These are phyloP conservation scores for Pseudochirops cupreus DNA, from an alignment of 2,797 vertebrate species.

Conservation along the genomic window DNA sequence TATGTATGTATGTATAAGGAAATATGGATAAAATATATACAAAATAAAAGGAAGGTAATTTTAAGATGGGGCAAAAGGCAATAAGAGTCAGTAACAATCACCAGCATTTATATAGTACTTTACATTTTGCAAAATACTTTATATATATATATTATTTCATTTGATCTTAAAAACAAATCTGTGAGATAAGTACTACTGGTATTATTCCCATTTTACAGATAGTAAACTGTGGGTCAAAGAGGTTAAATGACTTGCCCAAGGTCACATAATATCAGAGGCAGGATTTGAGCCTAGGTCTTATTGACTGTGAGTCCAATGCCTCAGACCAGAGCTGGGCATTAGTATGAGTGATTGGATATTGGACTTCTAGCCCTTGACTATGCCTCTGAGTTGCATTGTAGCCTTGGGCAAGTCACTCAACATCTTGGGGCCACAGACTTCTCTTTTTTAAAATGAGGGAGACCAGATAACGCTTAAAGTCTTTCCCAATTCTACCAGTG, in stretches of 20 bases:
- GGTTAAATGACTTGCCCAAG: neutral
- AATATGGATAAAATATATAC: neutral
- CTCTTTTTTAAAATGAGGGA: neutral
- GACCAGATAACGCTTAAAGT: neutral
- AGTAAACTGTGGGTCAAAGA: neutral
- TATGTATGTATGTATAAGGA: neutral
- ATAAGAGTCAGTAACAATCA: neutral
- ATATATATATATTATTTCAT: too few relatives aligned
- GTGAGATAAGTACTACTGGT: neutral
- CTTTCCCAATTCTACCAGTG: neutral
- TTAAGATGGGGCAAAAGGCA: neutral
- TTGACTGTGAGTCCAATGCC: neutral
- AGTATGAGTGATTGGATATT: neutral
- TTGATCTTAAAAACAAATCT: too few relatives aligned
- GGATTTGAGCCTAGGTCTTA: neutral
- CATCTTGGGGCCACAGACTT: constrained; percentile 25
- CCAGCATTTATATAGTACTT: neutral
- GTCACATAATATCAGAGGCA: neutral
- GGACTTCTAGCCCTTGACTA: neutral
- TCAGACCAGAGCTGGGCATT: neutral
- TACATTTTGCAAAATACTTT: neutral
- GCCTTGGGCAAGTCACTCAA: neutral
- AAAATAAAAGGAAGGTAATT: neutral
- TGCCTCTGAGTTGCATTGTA: neutral
- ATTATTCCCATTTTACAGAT: neutral